Conservation (phyloP, 2,113 vertebrate genomes). For the Eulemur macaco region DNA sequence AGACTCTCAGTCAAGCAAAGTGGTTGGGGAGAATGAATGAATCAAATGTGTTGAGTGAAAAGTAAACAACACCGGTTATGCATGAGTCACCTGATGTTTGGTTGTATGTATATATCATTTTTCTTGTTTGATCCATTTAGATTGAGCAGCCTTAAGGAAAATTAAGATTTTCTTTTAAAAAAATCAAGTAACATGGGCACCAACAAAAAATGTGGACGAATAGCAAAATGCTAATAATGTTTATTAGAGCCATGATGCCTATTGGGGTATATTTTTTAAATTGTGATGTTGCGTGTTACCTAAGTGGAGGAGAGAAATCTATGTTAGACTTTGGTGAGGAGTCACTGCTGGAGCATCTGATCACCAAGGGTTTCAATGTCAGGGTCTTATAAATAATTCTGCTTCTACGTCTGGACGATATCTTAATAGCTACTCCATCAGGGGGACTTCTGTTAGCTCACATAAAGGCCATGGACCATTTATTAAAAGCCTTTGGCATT, state of each 20-base stretch:
- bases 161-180: background rate
- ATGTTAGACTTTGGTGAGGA: background rate
- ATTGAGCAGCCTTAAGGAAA: background rate
- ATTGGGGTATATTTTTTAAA: background rate
- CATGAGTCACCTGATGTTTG: background rate
- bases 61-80: background rate
- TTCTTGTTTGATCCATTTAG: background rate
- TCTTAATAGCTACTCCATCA: background rate
- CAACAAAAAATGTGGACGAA: background rate
- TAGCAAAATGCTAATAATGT: background rate
- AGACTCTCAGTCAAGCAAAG: background rate
- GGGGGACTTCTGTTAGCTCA: background rate
- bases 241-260: background rate
- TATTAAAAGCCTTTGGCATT: constrained; percentile 51
- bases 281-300: background rate
- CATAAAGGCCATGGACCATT: constrained; percentile 17
- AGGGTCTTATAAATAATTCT: background rate
- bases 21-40: background rate
- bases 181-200: background rate
- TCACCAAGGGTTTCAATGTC: background rate
- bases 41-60: background rate
- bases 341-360: background rate
- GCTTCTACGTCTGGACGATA: background rate
- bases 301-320: background rate
- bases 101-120: background rate